phyloP scores from a whole-genome alignment of 2,797 vertebrate genomes.

The Mustela erminea region DNA sequence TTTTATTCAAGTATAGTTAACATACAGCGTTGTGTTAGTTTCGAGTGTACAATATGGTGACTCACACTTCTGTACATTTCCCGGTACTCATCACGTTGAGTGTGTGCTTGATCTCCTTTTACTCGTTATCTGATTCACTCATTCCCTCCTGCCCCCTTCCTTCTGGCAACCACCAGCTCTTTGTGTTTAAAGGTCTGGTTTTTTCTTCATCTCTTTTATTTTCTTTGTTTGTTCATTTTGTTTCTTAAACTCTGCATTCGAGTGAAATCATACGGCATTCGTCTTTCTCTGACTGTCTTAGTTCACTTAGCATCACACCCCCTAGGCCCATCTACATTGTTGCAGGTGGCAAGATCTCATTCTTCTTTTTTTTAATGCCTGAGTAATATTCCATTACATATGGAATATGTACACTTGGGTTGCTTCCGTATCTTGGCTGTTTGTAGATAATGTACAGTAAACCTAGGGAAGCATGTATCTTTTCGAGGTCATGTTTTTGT shows the following conservation, averaged over 20 bases:
- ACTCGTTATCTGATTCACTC: neutral
- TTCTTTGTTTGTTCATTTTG: neutral
- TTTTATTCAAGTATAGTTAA: neutral
- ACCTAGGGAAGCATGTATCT: neutral
- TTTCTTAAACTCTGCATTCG: neutral
- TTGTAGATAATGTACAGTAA: neutral
- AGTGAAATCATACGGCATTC: neutral
- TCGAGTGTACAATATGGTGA: neutral
- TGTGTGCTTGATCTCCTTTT: neutral
- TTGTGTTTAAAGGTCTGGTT: neutral
- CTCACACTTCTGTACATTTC: neutral
- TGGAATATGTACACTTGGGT: neutral
- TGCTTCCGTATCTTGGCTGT: neutral
- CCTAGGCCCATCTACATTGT: neutral
- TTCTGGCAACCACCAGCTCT: neutral
- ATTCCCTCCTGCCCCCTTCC: neutral
- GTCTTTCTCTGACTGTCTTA: neutral
- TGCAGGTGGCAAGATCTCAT: neutral
- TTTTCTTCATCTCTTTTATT: neutral
- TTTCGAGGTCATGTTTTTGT: neutral
- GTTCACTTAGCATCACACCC: neutral
- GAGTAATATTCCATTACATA: neutral
- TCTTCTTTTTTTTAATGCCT: neutral
- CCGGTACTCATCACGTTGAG: neutral
- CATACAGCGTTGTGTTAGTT: neutral